Percentiles rank a stretch among this genome's conserved stretches.
phyloP scores from a whole-genome alignment of 2,888 invertebrate species.

The Cyclophora punctaria region DNA sequence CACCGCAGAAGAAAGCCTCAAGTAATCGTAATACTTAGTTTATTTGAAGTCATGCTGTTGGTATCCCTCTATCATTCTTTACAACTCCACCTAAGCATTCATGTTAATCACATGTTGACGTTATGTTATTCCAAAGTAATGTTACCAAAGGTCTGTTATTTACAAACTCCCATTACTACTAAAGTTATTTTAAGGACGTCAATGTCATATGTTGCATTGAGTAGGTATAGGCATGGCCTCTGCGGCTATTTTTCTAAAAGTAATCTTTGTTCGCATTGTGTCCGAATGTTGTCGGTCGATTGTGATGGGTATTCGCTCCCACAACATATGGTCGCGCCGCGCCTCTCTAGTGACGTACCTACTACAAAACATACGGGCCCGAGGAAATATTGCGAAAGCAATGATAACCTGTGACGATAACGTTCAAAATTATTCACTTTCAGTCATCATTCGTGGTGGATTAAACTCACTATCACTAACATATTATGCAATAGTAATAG shows the following conservation, averaged over 20 bases:
- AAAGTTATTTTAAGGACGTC: constrained; percentile 7
- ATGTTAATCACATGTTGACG: no score
- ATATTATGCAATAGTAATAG: no score
- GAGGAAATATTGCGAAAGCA: constrained; percentile 40
- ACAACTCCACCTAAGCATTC: no score
- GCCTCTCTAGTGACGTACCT: constrained; percentile 39
- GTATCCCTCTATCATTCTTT: no score
- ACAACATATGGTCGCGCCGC: constrained; percentile 46
- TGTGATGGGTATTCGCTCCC: constrained; percentile 49
- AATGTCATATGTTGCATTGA: constrained; percentile 9
- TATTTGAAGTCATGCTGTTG: background rate
- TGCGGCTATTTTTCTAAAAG: constrained; percentile 30
- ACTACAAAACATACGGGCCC: constrained; percentile 26
- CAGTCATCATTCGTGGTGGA: no score
- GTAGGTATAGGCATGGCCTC: background rate
- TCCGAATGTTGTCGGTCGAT: constrained; percentile 43
- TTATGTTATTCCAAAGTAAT: no score
- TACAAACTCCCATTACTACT: no score
- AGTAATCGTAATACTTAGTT: constrained; percentile 6
- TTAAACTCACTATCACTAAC: no score
- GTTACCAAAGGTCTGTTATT: no score
- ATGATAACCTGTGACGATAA: constrained; percentile 16
- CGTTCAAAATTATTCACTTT: no score
- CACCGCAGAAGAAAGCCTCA: no score
- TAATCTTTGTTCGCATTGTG: constrained; percentile 54